Evolutionary conservation across 2,797 vertebrate species (phyloP).

Genomic region (Pseudochromis fuscus): DNA sequence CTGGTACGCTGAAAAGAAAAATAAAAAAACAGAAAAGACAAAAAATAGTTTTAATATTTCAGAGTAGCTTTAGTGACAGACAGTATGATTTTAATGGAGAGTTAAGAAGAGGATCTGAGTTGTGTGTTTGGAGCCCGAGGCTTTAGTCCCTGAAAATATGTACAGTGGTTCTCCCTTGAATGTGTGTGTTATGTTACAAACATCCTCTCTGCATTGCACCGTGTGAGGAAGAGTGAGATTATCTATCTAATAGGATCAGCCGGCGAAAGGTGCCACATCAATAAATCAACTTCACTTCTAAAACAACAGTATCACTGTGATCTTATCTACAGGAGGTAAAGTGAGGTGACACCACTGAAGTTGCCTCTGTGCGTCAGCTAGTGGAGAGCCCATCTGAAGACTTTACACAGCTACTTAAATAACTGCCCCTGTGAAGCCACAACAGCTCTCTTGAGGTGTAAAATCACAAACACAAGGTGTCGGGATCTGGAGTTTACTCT

Average conservation of each 20-base stretch:
- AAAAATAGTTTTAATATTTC: constrained; percentile 4
- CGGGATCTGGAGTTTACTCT: constrained; percentile 10
- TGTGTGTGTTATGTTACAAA: constrained; percentile 26
- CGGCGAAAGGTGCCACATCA: constrained; percentile 35
- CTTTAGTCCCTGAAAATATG: constrained; percentile 44
- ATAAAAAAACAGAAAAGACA: not conserved
- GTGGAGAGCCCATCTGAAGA: constrained; percentile 16
- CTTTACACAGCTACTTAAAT: constrained; percentile 25
- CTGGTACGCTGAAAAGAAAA: constrained; percentile 62
- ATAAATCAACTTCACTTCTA: constrained; percentile 44
- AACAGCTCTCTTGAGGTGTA: not conserved
- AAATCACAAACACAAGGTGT: constrained; percentile 3
- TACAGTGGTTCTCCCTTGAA: constrained; percentile 19
- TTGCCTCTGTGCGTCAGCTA: constrained; percentile 27
- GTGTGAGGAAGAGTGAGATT: constrained; percentile 43
- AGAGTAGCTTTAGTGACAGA: constrained; percentile 20
- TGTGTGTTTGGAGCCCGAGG: constrained; percentile 27
- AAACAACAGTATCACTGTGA: constrained; percentile 41
- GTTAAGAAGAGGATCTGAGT: constrained; percentile 39
- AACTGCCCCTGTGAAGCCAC: not conserved
- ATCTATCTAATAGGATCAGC: constrained; percentile 55
- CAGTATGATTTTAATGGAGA: constrained; percentile 11
- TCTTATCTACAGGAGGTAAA: constrained; percentile 39
- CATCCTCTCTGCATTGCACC: constrained; percentile 21
- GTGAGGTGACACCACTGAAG: constrained; percentile 34